Evolutionary conservation across 2,888 invertebrate species (phyloP).

Genomic region (Torymus aiolomorphi): DNA sequence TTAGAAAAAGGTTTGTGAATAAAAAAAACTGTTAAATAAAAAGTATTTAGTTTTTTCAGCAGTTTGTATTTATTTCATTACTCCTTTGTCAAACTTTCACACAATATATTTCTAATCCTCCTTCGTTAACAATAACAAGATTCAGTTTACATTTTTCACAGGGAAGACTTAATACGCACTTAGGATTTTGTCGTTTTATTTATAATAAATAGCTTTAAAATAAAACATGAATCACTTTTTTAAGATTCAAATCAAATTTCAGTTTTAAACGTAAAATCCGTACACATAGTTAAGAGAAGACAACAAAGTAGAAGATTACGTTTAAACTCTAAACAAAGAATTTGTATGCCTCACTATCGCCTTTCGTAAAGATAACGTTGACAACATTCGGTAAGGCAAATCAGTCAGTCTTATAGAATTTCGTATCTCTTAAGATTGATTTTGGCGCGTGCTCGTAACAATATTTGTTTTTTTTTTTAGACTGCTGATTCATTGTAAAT

Average conservation of each 20-base stretch:
- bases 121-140: conserved; percentile 43
- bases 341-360: conserved; percentile 36
- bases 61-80: conserved; percentile 42
- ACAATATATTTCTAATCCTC: conserved; percentile 17
- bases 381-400: conserved; percentile 65
- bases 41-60: conserved; percentile 48
- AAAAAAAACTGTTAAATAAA: conserved; percentile 44
- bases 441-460: conserved; percentile 19
- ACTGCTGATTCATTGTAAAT: conserved; percentile 40
- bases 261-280: neutral
- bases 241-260: conserved; percentile 45
- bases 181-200: neutral
- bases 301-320: conserved; percentile 1
- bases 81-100: conserved; percentile 28
- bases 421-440: conserved; percentile 45
- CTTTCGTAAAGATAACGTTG: conserved; percentile 39
- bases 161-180: conserved; percentile 40
- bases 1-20: conserved; percentile 39
- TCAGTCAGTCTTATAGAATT: conserved; percentile 70
- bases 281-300: neutral
- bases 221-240: conserved; percentile 45
- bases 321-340: neutral
- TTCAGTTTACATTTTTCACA: conserved; percentile 18
- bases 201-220: conserved; percentile 37
- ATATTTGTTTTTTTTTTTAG: conserved; percentile 10